Evolutionary conservation across 2,797 vertebrate genomes (phyloP).

Genomic region (Xerus rutilus): DNA sequence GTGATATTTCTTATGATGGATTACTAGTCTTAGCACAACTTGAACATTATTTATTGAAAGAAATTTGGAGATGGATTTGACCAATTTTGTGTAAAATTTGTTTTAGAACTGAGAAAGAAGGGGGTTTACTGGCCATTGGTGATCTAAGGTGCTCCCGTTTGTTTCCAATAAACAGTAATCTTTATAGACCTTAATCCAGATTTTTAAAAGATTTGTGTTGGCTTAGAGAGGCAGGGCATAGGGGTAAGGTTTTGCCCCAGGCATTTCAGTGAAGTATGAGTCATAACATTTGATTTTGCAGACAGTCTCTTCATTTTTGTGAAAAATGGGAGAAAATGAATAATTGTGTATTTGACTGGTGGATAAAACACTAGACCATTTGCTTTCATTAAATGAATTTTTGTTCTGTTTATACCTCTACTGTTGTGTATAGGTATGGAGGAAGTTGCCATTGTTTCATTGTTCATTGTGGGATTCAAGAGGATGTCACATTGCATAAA

Average conservation of each 20-base stretch:
- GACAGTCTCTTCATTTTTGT: conserved; percentile 72
- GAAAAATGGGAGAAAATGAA: conserved; percentile 72
- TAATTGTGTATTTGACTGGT: conserved; percentile 25
- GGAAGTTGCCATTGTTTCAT: conserved; percentile 79
- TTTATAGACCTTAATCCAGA: conserved; percentile 39
- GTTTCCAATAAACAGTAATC: conserved; percentile 64
- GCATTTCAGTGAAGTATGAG: not conserved
- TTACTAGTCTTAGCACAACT: not conserved
- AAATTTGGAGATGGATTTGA: conserved; percentile 53
- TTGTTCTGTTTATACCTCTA: conserved; percentile 85
- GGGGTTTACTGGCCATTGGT: not conserved
- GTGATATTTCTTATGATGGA: not conserved
- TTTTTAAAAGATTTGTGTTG: not conserved
- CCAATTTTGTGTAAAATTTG: conserved; percentile 53
- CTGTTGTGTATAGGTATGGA: conserved; percentile 75
- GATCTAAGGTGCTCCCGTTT: conserved; percentile 35
- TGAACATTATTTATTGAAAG: conserved; percentile 56
- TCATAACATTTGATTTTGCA: conserved; percentile 52
- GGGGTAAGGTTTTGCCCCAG: not conserved
- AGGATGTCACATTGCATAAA: conserved; percentile 79
- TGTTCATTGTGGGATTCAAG: conserved; percentile 80
- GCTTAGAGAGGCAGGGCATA: not conserved
- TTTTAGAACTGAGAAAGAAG: conserved; percentile 22
- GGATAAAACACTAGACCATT: conserved; percentile 65
- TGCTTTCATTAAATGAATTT: conserved; percentile 82